Base-by-base conservation (phyloP, 2,888 invertebrate genomes). In the Hirtodrosophila duncani region DNA sequence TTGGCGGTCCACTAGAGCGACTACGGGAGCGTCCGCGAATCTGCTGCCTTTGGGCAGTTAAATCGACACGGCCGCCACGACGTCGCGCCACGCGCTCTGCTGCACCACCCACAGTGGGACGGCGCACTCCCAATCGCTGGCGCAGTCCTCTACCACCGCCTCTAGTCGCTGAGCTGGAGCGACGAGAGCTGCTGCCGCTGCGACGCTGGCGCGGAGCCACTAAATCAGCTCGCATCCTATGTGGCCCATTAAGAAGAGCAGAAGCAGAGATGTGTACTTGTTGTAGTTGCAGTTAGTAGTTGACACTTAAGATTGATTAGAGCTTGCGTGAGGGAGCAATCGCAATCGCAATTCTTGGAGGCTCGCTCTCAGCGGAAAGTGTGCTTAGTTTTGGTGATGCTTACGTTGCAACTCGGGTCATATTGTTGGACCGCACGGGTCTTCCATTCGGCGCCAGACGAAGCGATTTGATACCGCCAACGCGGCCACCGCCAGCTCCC, bases 171-270 rank as follows among this genome's bases (percentile, higher is more conserved):
- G 84, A 82, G 57, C 81, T 80, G 13, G 83, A 66, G 43, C 85
- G 84, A 64, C 81, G 84, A 41, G 68, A 34, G 45, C 49, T 55
- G 49, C 63, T 56, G 57, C 57, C 41, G 57, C 49, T 67, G 23
- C 65, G 65, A 18, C 64, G 62, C 23, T 20, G 37, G 65, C 30
- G 18, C 41, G 41, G 46, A 24, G 75, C 63, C 52, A 86, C 69
- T 49, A 85, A 71, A 78, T 87, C 87, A 57, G 87, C 87, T 65
- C 86, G 84, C 87, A 87, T 87, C 77, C 87, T 87, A 81, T 77
- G 68, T 69, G 55, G 52, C 69, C 67, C 48, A 64, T 34, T 49
- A 81, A 75, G 71, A 67, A 72, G 61, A 71, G 77, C 56, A 48
- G 64, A 64, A 74, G 58, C 58, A 59, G 49, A 66, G 48, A 52